phyloP scores from a whole-genome alignment of 2,113 vertebrate genomes.

The Lepus europaeus region DNA sequence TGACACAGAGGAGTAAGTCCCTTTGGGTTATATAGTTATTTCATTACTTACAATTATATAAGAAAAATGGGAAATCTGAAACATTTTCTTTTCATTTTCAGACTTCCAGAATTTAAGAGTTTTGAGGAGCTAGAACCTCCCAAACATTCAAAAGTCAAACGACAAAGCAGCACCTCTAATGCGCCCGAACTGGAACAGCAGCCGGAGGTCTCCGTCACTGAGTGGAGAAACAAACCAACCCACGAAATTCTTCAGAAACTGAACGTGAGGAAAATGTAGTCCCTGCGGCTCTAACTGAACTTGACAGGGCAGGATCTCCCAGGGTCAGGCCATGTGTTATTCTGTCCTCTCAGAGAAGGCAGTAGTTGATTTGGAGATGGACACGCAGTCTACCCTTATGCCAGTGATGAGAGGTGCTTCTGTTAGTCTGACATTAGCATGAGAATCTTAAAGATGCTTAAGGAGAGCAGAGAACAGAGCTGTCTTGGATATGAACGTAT shows the following conservation, averaged over 20 bases:
- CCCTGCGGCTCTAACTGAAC: neutral
- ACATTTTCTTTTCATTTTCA: conserved; percentile 78
- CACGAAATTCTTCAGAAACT: conserved; percentile 95
- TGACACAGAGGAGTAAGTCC: conserved; percentile 94
- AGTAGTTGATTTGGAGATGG: neutral
- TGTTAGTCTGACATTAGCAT: neutral
- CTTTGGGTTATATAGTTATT: conserved; percentile 14
- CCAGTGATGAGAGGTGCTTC: neutral
- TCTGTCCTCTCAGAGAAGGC: neutral
- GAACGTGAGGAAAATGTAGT: conserved; percentile 88
- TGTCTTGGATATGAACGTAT: neutral
- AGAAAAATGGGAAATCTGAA: conserved; percentile 8
- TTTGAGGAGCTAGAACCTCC: conserved; percentile 97
- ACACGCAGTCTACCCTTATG: neutral
- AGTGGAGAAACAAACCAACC: conserved; percentile 93
- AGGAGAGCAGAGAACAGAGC: neutral
- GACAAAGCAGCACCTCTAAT: conserved; percentile 94
- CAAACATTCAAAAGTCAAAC: conserved; percentile 98
- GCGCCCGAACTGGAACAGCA: conserved; percentile 93
- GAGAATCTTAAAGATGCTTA: neutral
- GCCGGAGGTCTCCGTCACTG: conserved; percentile 90
- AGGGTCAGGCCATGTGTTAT: neutral
- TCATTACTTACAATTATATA: neutral
- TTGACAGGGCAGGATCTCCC: neutral
- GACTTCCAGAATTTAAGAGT: conserved; percentile 96